A percentile compares a stretch with the other conserved stretches of the same genome.
These are phyloP conservation scores for Brachionus rotundiformis DNA, from an alignment of 1,140 invertebrate species.

Conservation along the genomic window DNA sequence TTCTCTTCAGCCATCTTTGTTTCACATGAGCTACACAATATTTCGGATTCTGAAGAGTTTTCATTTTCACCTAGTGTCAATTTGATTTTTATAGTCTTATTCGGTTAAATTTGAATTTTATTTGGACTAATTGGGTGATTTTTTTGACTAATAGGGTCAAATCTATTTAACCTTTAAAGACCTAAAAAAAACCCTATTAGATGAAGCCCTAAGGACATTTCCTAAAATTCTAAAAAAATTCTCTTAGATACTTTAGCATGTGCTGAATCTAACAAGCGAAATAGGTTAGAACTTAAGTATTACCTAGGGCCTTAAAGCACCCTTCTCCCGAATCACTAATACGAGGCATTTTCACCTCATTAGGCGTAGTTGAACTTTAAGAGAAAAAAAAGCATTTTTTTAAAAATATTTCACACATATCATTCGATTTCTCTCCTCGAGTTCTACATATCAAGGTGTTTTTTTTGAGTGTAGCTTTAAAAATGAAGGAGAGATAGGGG, in stretches of 20 bases:
- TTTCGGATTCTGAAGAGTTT: not conserved
- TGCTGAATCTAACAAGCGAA: no score
- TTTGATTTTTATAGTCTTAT: not conserved
- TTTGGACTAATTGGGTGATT: no score
- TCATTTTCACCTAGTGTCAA: not conserved
- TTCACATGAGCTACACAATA: not conserved
- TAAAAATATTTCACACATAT: not conserved
- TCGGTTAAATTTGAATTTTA: no score
- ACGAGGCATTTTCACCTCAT: conserved; percentile 11
- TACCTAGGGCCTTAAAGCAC: no score
- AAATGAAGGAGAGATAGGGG: not conserved
- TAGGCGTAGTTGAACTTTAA: not conserved
- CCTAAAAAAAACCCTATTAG: no score
- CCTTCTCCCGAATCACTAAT: no score
- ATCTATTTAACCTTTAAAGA: no score
- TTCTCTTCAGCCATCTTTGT: not conserved
- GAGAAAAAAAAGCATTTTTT: not conserved
- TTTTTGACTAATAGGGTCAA: no score
- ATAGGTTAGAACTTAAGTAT: no score
- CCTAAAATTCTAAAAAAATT: no score
- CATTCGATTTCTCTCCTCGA: not conserved
- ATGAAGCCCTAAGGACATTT: not conserved
- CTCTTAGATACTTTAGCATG: no score
- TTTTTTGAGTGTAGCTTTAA: not conserved
- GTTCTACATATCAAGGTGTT: not conserved